Evolutionary conservation across 2,797 vertebrate genomes (phyloP), one percentile per base, ranked within the genome.

Genomic region (Rhyacichthys aspro): DNA sequence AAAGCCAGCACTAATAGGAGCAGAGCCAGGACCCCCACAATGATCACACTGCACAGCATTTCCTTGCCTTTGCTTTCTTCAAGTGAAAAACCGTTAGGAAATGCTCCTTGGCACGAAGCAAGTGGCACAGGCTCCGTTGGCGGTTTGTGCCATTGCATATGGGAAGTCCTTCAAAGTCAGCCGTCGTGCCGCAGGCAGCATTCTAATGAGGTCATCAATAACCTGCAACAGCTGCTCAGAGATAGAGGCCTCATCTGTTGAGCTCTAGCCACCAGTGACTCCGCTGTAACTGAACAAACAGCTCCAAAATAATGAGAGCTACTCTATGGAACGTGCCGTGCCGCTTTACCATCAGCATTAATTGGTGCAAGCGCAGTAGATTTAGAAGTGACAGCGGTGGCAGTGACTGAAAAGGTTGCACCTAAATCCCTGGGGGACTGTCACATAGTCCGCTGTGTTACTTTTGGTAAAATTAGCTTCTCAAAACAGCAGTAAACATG

Each of bases 191-290:
- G 78, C 91, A 82, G 92, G 94, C 93, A 90, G 93, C 84, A 85
- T 93, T 89, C 90, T 95, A 95, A 96, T 94, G 92, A 94, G 93
- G 89, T 92, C 94, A 95, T 96, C 93, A 94, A 95, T 94, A 96
- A 96, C 92, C 90, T 86, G 88, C 88, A 95, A 93, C 94, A 96
- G 95, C 95, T 96, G 95, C 93, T 95, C 82, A 58, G 74, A 92
- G 88, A 86, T 74, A 92, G 86, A 93, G 86, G 90, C 93, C 91
- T 94, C 92, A 93, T 93, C 93, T 94, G 93, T 87, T 87, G 84
- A 86, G 85, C 82, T 80, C 68, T 43, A 74, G 80, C 85, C 78
- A 90, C 80, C 86, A 93, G 88, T 90, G 90, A 79, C 77, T 84
- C 68, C 59, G 67, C 73, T 72, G 70, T 69, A 86, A 86, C 74